Evolutionary conservation across 2,888 invertebrate genomes (phyloP).

Genomic region (Caenorhabditis sulstoni): DNA sequence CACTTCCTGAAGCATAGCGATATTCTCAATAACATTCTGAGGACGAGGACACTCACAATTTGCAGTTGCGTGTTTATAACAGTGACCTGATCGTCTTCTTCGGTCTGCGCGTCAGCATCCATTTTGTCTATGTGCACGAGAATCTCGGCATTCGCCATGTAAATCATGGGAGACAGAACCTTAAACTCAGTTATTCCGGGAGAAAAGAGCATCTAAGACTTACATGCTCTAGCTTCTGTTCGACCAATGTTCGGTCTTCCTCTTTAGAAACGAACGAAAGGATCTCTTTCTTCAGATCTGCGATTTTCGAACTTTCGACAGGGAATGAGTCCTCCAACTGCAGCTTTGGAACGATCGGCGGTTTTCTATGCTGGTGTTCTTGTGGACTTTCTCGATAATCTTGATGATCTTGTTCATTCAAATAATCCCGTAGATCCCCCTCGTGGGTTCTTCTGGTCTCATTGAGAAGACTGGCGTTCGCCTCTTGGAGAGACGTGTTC

Average conservation of each 20-base stretch:
- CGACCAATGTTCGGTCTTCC: slow-evolving; percentile 15
- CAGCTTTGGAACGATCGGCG: slow-evolving; percentile 19
- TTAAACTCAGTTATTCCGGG: background rate
- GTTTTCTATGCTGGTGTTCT: too few relatives aligned
- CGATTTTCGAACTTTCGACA: background rate
- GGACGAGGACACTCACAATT: slow-evolving; percentile 46
- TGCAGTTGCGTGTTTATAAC: slow-evolving; percentile 14
- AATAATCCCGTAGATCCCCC: too few relatives aligned
- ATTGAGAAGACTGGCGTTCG: slow-evolving; percentile 7
- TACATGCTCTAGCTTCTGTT: slow-evolving; percentile 34
- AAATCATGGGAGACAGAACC: background rate
- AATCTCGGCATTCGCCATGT: slow-evolving; percentile 16
- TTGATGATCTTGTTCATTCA: slow-evolving; percentile 7
- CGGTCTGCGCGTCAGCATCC: slow-evolving; percentile 49
- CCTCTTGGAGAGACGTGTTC: slow-evolving; percentile 33
- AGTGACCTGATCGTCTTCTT: slow-evolving; percentile 21
- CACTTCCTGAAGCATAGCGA: slow-evolving; percentile 51
- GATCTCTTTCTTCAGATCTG: slow-evolving; percentile 15
- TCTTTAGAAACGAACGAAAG: slow-evolving; percentile 33
- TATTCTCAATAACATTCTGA: too few relatives aligned
- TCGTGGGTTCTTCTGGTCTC: too few relatives aligned
- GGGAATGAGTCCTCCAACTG: background rate
- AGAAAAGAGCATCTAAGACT: slow-evolving; percentile 6
- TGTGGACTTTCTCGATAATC: too few relatives aligned
- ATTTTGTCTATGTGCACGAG: slow-evolving; percentile 38